Base-by-base conservation (phyloP, 1,140 invertebrate species). In the Zaprionus lachaisei region DNA sequence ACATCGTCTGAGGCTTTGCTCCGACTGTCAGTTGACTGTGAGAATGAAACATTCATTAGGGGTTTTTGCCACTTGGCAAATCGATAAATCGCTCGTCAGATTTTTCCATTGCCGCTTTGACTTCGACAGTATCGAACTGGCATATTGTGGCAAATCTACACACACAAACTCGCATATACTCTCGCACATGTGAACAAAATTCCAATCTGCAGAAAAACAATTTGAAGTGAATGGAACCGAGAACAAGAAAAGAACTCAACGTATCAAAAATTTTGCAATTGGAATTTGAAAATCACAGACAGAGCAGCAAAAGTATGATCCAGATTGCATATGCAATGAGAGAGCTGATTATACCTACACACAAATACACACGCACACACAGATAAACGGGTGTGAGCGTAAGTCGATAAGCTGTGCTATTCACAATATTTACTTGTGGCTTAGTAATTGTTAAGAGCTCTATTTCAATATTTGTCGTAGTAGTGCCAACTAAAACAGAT, bases 11-110 rank as follows among this genome's bases (percentile, higher is more conserved):
- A 47, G 61, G 37, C 47, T 61, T 31, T 24, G 9, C 31, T 15
- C 4, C 55, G 6, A 4, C 47, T 68, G 65, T 62, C 69, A 69
- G 20, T 37, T 63, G 38, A 4, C 31, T 60, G 49, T 56, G 55
- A 56, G 54, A 70, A 75, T 83, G 65, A 72, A 77, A 71, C 58
- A 77, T 83, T 83, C 72, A 72, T 74, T 74, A 74, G 57, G 34
- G 54, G 54, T 60, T 56, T 56, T 70, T 65, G 28, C 66, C 57
- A 70, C 67, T 56, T 49, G 47, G 47, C 58, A 64, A 58, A 72
- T 72, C 61, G 61, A 76, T 76, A 67, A 79, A 74, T 68, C 58
- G 61, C 47, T 74, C 77, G 44, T 56, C 78, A 76, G 58, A 26
- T 34, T 44, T 44, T 54, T 54, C 31, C 34, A 24, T 22, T 11